Evolutionary conservation across 2,113 vertebrate genomes (phyloP), one percentile per base, ranked within the genome.

Genomic region (Saguinus midas): DNA sequence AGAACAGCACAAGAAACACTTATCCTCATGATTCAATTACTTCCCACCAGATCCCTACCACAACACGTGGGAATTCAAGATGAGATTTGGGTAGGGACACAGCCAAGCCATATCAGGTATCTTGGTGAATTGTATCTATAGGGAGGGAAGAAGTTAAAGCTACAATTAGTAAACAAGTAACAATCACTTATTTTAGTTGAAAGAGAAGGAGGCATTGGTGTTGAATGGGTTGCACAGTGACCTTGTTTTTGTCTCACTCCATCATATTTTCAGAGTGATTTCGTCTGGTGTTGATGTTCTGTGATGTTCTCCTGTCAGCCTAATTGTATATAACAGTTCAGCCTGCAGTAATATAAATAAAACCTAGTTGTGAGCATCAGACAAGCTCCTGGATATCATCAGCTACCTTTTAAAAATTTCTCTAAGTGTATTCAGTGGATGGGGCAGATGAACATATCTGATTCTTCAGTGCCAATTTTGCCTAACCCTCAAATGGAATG

Each of bases 111-210:
- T 23, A 64, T 64, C 61, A 64, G 37, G 2, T 93, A 32, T 73
- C 52, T 82, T 73, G 94, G 6, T 90, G 35, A 93, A 90, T 80
- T 48, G 13, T 50, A 66, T 78, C 43, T 95, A 61, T 12, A 73
- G 82, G 8, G 25, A 93, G 11, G 29, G 3, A 1, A 91, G 29
- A 35, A 6, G 5, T 75, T 88, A 95, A 97, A 91, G 7, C 13
- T 90, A 12, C 64, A 85, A 86, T 48, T 86, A 25, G 11, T 52
- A 66, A 89, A 76, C 21, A 84, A 84, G 73, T 58, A 92, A 43
- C 29, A 52, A 68, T 87, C 14, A 35, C 14, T 94, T 43, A 94
- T 25, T 96, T 83, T 48, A 84, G 23, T 50, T 96, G 70, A 94
- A 35, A 73, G 1, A 45, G 13, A 27, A 3, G 8, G 61, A 80